phyloP scores from a whole-genome alignment of 1,140 invertebrate genomes.

The Papilio xuthus region DNA sequence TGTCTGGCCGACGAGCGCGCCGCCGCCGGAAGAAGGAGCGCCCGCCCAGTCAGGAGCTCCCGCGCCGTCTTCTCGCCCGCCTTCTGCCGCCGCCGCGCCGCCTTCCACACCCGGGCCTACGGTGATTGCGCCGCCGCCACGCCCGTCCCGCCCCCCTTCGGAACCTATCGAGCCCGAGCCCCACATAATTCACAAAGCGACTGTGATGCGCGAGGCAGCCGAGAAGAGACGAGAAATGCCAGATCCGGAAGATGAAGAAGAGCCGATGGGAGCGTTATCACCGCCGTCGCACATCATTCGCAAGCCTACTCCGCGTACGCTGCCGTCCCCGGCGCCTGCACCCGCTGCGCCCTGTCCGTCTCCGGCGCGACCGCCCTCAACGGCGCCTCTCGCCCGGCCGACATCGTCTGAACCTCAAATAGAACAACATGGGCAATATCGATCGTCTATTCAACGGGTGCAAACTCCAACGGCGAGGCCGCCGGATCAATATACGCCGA shows the following conservation, averaged over 20 bases:
- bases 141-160: constrained; percentile 70
- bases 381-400: constrained; percentile 49
- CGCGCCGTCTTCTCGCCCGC: constrained; percentile 66
- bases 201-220: constrained; percentile 80
- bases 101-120: constrained; percentile 62
- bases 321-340: constrained; percentile 72
- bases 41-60: constrained; percentile 73
- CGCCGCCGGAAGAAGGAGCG: constrained; percentile 72
- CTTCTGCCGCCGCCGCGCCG: constrained; percentile 71
- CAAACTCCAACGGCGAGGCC: constrained; percentile 66
- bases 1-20: constrained; percentile 69
- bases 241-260: constrained; percentile 75
- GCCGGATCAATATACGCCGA: constrained; percentile 61
- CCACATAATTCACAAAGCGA: constrained; percentile 79
- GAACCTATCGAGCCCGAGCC: constrained; percentile 76
- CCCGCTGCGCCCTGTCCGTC: constrained; percentile 68
- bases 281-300: constrained; percentile 77
- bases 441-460: constrained; percentile 60
- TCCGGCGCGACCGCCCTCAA: constrained; percentile 64
- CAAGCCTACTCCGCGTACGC: constrained; percentile 62
- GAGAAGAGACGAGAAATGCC: constrained; percentile 76
- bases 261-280: constrained; percentile 65
- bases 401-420: constrained; percentile 51
- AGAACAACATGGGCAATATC: constrained; percentile 59
- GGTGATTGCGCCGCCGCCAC: constrained; percentile 59